Base-by-base conservation (phyloP, 2,113 vertebrate genomes). In the Mesoclemmys tuberculata region DNA sequence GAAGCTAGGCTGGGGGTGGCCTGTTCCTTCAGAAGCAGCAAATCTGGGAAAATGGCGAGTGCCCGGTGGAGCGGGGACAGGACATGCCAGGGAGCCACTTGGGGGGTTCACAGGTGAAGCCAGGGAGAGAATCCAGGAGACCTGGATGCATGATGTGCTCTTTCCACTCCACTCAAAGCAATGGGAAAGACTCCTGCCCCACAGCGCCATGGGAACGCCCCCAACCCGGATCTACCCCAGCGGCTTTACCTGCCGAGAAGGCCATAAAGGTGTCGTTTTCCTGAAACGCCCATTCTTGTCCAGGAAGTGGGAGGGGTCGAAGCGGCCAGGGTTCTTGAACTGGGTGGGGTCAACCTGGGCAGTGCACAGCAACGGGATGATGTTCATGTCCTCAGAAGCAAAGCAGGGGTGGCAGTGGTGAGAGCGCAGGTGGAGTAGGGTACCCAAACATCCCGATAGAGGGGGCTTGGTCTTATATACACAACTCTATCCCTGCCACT, bases 271-370 rank as follows among this genome's bases (percentile, higher is more conserved):
- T 96, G 2, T 96, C 96, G 7, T 7, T 97, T 94, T 98, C 95
- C 97, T 98, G 96, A 98, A 97, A 35, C 90, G 88, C 9, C 97
- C 97, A 0, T 96, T 96, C 38, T 97, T 93, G 38, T 97, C 97
- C 91, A 98, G 93, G 90, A 98, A 98, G 84, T 97, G 98, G 58
- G 93, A 85, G 2, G 97, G 97, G 44, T 98, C 82, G 88, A 98
- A 98, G 13, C 90, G 38, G 10, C 3, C 0, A 1, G 97, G 98
- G 3, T 93, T 95, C 84, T 94, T 88, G 93, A 98, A 98, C 81
- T 97, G 97, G 31, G 56, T 96, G 13, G 94, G 78, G 77, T 97
- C 97, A 55, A 24, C 97, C 52, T 97, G 94, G 31, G 97, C 95
- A 0, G 97, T 98, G 22, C 96, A 96, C 79, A 98, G 94, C 48